Evolutionary conservation across 2,888 invertebrate genomes (phyloP).

Genomic region (Terebella lapidaria): DNA sequence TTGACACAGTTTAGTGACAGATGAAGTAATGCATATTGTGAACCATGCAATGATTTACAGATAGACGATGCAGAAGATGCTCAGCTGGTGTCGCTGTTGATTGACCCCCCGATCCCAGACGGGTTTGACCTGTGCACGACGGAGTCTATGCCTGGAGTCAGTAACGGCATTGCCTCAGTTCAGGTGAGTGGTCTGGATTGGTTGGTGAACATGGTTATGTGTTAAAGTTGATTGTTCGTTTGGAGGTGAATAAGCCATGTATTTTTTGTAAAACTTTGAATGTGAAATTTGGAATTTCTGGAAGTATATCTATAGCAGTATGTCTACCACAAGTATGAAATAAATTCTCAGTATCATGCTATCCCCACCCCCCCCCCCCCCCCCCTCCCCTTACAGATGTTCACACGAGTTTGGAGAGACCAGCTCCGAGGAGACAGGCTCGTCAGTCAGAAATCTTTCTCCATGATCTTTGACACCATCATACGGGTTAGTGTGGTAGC

Average conservation of each 20-base stretch:
- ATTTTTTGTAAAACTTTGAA: too few relatives aligned
- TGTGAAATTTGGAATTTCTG: too few relatives aligned
- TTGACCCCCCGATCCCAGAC: constrained; percentile 70
- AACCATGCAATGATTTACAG: too few relatives aligned
- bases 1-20: too few relatives aligned
- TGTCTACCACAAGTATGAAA: too few relatives aligned
- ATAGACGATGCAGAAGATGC: constrained; percentile 79
- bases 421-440: constrained; percentile 35
- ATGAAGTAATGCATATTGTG: too few relatives aligned
- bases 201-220: too few relatives aligned
- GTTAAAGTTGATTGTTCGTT: too few relatives aligned
- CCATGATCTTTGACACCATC: constrained; percentile 54
- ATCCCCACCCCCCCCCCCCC: too few relatives aligned
- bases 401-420: constrained; percentile 71
- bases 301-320: neutral
- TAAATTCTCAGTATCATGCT: too few relatives aligned
- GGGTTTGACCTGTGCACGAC: constrained; percentile 77
- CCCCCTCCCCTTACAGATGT: constrained; percentile 63
- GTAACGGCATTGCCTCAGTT: constrained; percentile 29
- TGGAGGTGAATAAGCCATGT: too few relatives aligned
- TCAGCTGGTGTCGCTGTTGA: constrained; percentile 68
- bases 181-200: too few relatives aligned
- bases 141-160: constrained; percentile 66
- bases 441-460: constrained; percentile 31
- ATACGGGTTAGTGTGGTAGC: constrained; percentile 53